These are phyloP conservation scores for Natator depressus DNA, from an alignment of 2,113 vertebrate species.

Conservation along the genomic window DNA sequence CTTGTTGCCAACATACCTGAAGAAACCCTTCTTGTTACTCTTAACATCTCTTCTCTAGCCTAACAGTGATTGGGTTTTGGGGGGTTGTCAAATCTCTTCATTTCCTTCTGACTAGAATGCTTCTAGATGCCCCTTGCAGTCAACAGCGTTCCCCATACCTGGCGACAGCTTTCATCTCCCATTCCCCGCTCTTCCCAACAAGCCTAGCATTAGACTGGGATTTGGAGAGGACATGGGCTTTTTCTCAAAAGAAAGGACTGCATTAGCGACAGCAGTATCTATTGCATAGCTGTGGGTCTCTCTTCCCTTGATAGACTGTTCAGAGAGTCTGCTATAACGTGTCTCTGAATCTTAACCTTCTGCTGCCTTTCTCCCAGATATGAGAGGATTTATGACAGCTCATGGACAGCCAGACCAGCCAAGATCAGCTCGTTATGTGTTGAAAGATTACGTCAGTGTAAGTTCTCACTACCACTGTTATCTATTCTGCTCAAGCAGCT, in stretches of 20 bases:
- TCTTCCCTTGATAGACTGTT: neutral
- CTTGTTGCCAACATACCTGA: too few species aligned
- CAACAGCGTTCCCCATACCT: neutral
- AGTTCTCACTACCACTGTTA: conserved; percentile 14
- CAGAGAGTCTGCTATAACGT: neutral
- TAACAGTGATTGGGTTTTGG: neutral
- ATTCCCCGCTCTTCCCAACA: neutral
- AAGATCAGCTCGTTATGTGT: conserved; percentile 91
- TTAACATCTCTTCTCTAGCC: neutral
- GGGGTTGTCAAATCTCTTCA: neutral
- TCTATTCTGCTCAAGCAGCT: neutral
- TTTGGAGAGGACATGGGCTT: neutral
- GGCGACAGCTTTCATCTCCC: neutral
- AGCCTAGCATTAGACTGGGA: neutral
- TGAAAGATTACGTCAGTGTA: conserved; percentile 95
- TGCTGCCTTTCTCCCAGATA: conserved; percentile 78
- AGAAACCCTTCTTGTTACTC: too few species aligned
- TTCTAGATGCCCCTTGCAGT: neutral
- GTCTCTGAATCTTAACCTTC: neutral
- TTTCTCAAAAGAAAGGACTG: neutral
- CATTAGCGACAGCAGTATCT: neutral
- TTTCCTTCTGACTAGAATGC: neutral
- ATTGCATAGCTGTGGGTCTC: neutral
- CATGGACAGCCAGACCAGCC: conserved; percentile 97
- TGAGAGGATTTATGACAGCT: conserved; percentile 97